Conservation (phyloP, 2,797 vertebrate species). For the Poecilia gillii region DNA sequence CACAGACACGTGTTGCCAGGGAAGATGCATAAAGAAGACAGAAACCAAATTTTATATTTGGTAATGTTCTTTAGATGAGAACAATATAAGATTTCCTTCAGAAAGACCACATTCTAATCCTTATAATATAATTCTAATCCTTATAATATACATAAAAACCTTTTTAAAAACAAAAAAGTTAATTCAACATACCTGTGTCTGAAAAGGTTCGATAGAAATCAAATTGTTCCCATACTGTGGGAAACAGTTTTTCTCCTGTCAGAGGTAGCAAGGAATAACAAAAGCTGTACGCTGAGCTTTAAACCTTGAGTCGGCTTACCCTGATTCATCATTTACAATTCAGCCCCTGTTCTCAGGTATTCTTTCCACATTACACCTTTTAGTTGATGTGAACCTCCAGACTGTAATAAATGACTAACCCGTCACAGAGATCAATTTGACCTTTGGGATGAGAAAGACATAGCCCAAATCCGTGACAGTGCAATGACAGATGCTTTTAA, state of each 20-base stretch:
- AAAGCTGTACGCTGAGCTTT: not conserved
- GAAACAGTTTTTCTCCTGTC: not conserved
- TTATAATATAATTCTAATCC: not conserved
- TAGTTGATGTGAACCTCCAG: constrained; percentile 59
- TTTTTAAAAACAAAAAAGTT: not conserved
- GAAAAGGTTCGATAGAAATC: not conserved
- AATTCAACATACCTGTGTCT: not conserved
- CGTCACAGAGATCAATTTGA: constrained; percentile 56
- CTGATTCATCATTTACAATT: constrained; percentile 36
- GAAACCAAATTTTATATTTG: not conserved
- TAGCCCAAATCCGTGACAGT: constrained; percentile 2
- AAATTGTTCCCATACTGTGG: not conserved
- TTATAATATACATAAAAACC: not conserved
- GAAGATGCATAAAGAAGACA: not conserved
- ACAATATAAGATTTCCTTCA: not conserved
- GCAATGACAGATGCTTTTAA: not conserved
- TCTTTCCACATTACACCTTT: constrained; percentile 52
- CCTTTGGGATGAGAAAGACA: constrained; percentile 40
- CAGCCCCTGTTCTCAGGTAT: constrained; percentile 31
- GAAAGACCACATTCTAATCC: not conserved
- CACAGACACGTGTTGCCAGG: not conserved
- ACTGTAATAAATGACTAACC: constrained; percentile 52
- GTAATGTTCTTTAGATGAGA: not conserved
- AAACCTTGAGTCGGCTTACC: not conserved
- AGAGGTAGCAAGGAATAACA: not conserved